Conservation (phyloP, 2,888 invertebrate species). For the Petrophora chlorosata region DNA sequence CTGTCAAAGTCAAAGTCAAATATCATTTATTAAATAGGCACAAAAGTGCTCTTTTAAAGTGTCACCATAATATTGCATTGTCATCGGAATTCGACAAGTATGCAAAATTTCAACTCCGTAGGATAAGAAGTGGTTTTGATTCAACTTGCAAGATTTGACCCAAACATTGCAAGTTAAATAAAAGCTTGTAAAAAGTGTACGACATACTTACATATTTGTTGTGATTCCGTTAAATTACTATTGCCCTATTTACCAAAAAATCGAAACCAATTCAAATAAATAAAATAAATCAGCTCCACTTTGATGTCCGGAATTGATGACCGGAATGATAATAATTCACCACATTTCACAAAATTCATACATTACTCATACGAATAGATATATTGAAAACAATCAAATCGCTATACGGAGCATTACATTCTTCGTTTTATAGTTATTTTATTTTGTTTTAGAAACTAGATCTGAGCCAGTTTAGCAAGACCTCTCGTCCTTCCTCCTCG, state of each 20-base stretch:
- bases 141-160: too few relatives aligned
- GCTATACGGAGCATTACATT: slow-evolving; percentile 22
- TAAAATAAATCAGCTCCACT: slow-evolving; percentile 1
- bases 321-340: slow-evolving; percentile 19
- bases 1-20: too few relatives aligned
- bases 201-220: not conserved
- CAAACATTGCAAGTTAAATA: too few relatives aligned
- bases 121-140: too few relatives aligned
- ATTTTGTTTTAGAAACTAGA: slow-evolving; percentile 17
- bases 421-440: slow-evolving; percentile 32
- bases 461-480: slow-evolving; percentile 29
- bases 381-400: slow-evolving; percentile 33
- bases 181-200: too few relatives aligned
- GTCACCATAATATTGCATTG: too few relatives aligned
- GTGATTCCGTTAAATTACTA: not conserved
- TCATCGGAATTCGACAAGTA: too few relatives aligned
- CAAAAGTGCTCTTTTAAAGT: too few relatives aligned
- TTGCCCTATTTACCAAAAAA: not conserved
- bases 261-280: not conserved
- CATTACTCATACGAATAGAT: slow-evolving; percentile 9
- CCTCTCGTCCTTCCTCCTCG: not conserved
- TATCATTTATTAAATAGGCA: too few relatives aligned
- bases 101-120: too few relatives aligned
- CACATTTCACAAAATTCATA: slow-evolving; percentile 8
- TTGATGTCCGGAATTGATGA: slow-evolving; percentile 11